Evolutionary conservation across 2,888 invertebrate species (phyloP).

Genomic region (Erynnis tages): DNA sequence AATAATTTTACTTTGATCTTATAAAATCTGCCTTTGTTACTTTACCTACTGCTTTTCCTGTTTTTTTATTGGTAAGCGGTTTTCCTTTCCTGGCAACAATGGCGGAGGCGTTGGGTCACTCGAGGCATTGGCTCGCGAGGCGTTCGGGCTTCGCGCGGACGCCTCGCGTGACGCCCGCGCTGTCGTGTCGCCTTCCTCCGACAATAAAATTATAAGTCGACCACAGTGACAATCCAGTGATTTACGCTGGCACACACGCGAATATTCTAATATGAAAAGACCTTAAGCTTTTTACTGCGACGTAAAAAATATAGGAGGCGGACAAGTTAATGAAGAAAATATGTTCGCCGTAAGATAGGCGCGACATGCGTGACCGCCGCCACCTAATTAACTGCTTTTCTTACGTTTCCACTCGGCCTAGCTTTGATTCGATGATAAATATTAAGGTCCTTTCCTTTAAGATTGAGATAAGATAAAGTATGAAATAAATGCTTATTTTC

Average conservation of each 20-base stretch:
- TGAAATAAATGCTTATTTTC: slow-evolving; percentile 30
- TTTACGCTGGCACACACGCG: slow-evolving; percentile 78
- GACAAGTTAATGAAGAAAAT: slow-evolving; percentile 77
- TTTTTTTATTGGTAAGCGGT: too few relatives aligned
- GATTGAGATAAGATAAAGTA: slow-evolving; percentile 38
- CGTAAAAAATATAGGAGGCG: slow-evolving; percentile 64
- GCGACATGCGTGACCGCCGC: slow-evolving; percentile 58
- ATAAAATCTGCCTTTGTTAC: too few relatives aligned
- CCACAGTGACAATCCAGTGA: slow-evolving; percentile 81
- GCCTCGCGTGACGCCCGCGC: slow-evolving; percentile 63
- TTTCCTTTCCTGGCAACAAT: too few relatives aligned
- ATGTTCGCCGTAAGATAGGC: slow-evolving; percentile 63
- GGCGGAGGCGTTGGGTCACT: slow-evolving; percentile 17
- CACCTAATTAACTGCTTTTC: slow-evolving; percentile 48
- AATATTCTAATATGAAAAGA: slow-evolving; percentile 74
- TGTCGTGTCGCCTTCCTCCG: slow-evolving; percentile 75
- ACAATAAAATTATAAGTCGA: slow-evolving; percentile 81
- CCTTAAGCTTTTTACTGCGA: slow-evolving; percentile 63
- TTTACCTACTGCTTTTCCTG: too few relatives aligned
- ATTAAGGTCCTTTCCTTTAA: slow-evolving; percentile 32
- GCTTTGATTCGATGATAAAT: slow-evolving; percentile 39
- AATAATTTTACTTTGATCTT: too few relatives aligned
- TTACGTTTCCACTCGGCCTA: slow-evolving; percentile 29
- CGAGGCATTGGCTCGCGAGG: background rate
- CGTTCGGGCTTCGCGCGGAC: slow-evolving; percentile 52